Conservation (phyloP, 2,888 invertebrate genomes). For the Drosophila picticornis region DNA sequence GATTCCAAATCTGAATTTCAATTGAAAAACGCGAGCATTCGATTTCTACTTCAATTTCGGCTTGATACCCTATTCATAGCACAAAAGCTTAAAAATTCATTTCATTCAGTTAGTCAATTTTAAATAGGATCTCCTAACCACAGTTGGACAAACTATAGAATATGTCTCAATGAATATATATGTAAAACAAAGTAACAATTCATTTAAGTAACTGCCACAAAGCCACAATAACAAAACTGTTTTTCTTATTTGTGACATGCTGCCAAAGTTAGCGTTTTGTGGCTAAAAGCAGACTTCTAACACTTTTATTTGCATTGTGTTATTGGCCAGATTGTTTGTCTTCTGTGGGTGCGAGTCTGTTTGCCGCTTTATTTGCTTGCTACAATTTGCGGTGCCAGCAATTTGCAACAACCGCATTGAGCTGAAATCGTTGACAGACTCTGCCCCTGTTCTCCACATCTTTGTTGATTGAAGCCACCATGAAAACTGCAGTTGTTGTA, state of each 20-base stretch:
- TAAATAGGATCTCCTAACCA: background rate
- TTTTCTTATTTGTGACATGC: constrained; percentile 13
- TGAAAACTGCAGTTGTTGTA: constrained; percentile 41
- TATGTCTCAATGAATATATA: background rate
- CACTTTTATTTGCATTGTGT: constrained; percentile 34
- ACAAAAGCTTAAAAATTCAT: background rate
- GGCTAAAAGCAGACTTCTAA: constrained; percentile 22
- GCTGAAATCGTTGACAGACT: constrained; percentile 6
- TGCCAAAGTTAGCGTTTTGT: constrained; percentile 13
- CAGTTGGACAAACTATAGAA: background rate
- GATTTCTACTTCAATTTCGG: background rate
- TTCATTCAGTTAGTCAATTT: background rate
- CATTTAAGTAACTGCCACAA: constrained; percentile 19
- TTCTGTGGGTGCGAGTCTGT: constrained; percentile 5
- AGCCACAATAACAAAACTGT: constrained; percentile 16
- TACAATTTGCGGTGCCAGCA: constrained; percentile 44
- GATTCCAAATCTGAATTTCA: background rate
- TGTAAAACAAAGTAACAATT: background rate
- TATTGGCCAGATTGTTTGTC: constrained; percentile 15
- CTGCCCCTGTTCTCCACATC: background rate
- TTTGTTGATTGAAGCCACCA: constrained; percentile 45
- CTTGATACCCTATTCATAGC: background rate
- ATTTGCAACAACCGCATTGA: constrained; percentile 30
- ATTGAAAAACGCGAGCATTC: rapidly evolving
- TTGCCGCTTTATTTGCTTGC: constrained; percentile 24